Evolutionary conservation across 2,888 invertebrate genomes (phyloP), one percentile per base, ranked within the genome.

Genomic region (Palloptera scutellata): DNA sequence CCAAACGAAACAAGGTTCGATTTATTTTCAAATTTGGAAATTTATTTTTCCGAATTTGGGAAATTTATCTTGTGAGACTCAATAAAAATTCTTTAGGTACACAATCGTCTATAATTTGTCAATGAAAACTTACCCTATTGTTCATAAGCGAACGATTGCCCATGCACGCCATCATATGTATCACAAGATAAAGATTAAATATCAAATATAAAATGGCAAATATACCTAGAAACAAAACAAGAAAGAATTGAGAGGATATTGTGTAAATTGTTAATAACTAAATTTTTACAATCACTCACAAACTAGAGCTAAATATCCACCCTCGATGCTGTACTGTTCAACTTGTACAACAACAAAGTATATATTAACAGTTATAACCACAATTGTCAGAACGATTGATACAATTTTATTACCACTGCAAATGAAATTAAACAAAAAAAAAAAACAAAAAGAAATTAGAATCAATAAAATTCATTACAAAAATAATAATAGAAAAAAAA

Each of bases 301-400:
- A 59, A 88, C 85, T 68, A 87, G 62, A 0, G 83, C 79, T 78
- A 89, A 81, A 63, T 86, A 76, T 53, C 80, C 84, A 80, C 86
- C 86, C 45, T 83, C 73, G 15, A 83, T 74, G 40, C 87, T 76
- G 8, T 88, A 74, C 1, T 83, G 78, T 30, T 86, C 80, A 1
- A 92, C 88, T 72, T 89, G 89, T 63, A 87, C 87, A 17, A 88
- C 84, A 12, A 94, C 92, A 82, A 94, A 93, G 81, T 89, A 94
- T 70, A 93, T 87, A 83, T 95, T 95, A 75, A 95, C 94, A 6
- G 83, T 86, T 76, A 95, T 92, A 6, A 95, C 92, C 52, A 91
- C 80, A 9, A 90, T 78, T 12, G 92, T 91, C 42, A 95, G 84
- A 4, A 89, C 64, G 20, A 91, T 88, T 0, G 93, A 88, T 42